Base-by-base conservation (phyloP, 2,888 invertebrate genomes). In the Nebria brevicollis region DNA sequence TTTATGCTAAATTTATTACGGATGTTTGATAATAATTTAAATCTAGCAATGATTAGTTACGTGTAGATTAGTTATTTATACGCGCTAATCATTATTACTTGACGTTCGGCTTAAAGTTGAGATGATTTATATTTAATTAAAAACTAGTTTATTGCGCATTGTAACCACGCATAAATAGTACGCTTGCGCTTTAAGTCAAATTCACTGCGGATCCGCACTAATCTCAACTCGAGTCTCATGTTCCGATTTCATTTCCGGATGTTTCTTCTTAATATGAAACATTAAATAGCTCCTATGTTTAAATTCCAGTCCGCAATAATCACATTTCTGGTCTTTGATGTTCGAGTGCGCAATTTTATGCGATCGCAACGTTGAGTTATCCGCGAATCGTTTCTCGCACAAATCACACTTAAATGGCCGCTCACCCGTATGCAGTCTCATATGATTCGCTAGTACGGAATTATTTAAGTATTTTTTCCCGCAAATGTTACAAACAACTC, bases 401-500 rank as follows among this genome's bases (percentile, higher is more conserved):
- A 82, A 54, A 42, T 75, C 64, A 42, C 82, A 82, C 42, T 75
- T 78, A 34, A 75, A 77, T 42, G 77, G 77, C 13, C 75, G 68
- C 20, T 82, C 82, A 13, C 82, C 82, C 2, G 82, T 82, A 34
- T 82, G 78, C 5, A 78, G n/a, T 13, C 77, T 43, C 78, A 82
- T 82, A 54, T 82, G 82, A 70, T 78, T 75, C 65, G 68, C 78
- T 2, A 82, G 66, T 8, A 76, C 75, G 2, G 25, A 42, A 13
- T 78, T 77, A 42, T 77, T 77, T 15, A 78, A 74, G 41, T 78
- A 75, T 26, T 82, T 78, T 42, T 77, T 78, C 13, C 75, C 82
- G 26, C 77, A 82, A 76, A 82, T 77, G n/a, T 73, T 77, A 15
- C 77, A 82, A n/a, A 82, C 74, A 80, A 41, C 82, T 75, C 74